Base-by-base conservation (phyloP, 2,113 vertebrate genomes). In the Heloderma charlesbogerti region DNA sequence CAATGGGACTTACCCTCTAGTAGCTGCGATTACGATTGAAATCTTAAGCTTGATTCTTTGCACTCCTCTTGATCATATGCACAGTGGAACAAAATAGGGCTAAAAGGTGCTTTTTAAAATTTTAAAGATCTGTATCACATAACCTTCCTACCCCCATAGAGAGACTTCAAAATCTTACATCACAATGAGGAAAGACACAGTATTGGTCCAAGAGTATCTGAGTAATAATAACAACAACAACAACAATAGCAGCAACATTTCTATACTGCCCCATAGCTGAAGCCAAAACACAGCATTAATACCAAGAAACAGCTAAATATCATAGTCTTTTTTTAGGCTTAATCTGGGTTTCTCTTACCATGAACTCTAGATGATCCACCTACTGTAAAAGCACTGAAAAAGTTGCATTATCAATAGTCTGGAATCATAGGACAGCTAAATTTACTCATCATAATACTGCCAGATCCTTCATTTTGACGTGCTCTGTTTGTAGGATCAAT, bases 401-500 rank as follows among this genome's bases (percentile, higher is more conserved):
- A 51, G 63, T 71, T 9, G 0, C 80, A 25, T 87, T 91, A 75
- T 43, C 27, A 20, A 15, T 92, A 74, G 31, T 80, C 72, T 63
- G 27, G 89, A 9, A 54, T 79, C 78, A 66, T 16, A 88, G 5
- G 88, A 25, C 13, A 90, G 72, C 67, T 89, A 89, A 63, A 10
- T 86, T 84, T 94, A 87, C 29, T 91, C 91, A 91, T 92, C 25
- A 79, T 93, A 90, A 87, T 94, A 71, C 9, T 75, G 25, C 43
- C 84, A 89, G 86, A 94, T 83, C 82, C 87, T 88, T 88, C 87
- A 60, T 88, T 81, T 87, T 94, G 7, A 93, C 93, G 91, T 85
- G 84, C 60, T 90, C 1, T 60, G 2, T 82, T 77, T 9, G 85
- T 92, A 80, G 67, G 84, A 93, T 96, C 93, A 91, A 85, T 96